Conservation (phyloP, 2,797 vertebrate genomes). For the Serranus cabrilla region DNA sequence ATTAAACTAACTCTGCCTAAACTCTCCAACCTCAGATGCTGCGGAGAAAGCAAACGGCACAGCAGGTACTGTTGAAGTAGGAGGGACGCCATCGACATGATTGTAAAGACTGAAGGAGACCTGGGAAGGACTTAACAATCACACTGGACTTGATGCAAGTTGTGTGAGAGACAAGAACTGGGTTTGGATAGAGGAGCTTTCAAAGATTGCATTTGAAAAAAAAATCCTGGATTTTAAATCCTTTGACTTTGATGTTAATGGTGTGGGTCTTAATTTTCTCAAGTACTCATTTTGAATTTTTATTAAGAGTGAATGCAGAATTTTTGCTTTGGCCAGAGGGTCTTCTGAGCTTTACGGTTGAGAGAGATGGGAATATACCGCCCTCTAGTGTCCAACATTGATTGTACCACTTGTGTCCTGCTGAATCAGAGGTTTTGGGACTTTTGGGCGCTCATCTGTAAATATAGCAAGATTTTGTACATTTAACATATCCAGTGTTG, state of each 20-base stretch:
- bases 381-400: slow-evolving; percentile 74
- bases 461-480: slow-evolving; percentile 74
- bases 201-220: slow-evolving; percentile 32
- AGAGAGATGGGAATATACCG: slow-evolving; percentile 49
- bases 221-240: slow-evolving; percentile 40
- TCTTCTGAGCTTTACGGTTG: slow-evolving; percentile 62
- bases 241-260: slow-evolving; percentile 64
- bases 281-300: slow-evolving; percentile 64
- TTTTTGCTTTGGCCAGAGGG: slow-evolving; percentile 63
- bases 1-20: not conserved
- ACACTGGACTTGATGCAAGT: slow-evolving; percentile 47
- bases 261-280: slow-evolving; percentile 75
- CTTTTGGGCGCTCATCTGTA: slow-evolving; percentile 73
- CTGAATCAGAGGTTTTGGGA: slow-evolving; percentile 74
- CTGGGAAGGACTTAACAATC: slow-evolving; percentile 35
- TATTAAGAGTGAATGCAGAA: slow-evolving; percentile 49
- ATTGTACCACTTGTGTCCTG: slow-evolving; percentile 76
- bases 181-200: slow-evolving; percentile 44
- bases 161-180: slow-evolving; percentile 26
- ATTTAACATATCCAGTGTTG: slow-evolving; percentile 68
- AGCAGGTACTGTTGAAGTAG: slow-evolving; percentile 69
- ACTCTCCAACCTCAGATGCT: slow-evolving; percentile 60
- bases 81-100: slow-evolving; percentile 48
- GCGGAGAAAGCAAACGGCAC: slow-evolving; percentile 70
- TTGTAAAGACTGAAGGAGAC: slow-evolving; percentile 62